phyloP scores from a whole-genome alignment of 2,113 vertebrate species.

The Albula glossodonta region DNA sequence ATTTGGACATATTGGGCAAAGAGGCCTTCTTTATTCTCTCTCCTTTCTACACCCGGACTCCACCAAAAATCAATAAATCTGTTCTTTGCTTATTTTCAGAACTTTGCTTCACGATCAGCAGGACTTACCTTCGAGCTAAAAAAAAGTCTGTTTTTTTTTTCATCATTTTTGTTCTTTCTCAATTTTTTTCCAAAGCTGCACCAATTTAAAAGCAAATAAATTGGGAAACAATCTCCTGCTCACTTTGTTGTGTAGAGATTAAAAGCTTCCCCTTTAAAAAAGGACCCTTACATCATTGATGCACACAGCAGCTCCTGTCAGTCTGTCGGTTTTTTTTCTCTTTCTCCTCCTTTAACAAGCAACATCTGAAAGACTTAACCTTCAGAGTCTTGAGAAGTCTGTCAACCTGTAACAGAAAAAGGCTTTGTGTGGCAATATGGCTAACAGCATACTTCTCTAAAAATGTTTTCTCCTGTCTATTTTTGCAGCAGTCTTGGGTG shows the following conservation, averaged over 20 bases:
- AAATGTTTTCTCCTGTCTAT: not conserved
- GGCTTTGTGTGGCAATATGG: constrained; percentile 23
- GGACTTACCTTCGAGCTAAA: constrained; percentile 88
- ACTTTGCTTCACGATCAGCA: constrained; percentile 94
- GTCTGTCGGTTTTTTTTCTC: not conserved
- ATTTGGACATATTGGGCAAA: constrained; percentile 96
- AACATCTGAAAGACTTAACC: constrained; percentile 42
- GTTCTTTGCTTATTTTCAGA: constrained; percentile 97
- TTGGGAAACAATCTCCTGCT: constrained; percentile 47
- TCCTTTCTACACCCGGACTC: constrained; percentile 91
- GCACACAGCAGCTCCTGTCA: constrained; percentile 14
- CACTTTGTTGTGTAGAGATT: constrained; percentile 55
- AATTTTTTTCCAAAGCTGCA: constrained; percentile 53
- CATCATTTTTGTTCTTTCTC: constrained; percentile 38
- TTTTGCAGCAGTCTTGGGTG: not conserved
- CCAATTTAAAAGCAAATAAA: constrained; percentile 87
- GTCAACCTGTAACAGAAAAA: constrained; percentile 33
- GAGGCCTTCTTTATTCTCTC: constrained; percentile 94
- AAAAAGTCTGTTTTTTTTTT: constrained; percentile 62
- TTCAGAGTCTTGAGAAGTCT: constrained; percentile 25
- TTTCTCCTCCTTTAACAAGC: constrained; percentile 40
- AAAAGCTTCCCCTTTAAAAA: constrained; percentile 46
- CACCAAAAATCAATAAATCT: constrained; percentile 96
- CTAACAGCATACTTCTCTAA: not conserved
- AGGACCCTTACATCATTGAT: constrained; percentile 28